Base-by-base conservation (phyloP, 1,140 invertebrate genomes). In the Zaprionus gabonicus region DNA sequence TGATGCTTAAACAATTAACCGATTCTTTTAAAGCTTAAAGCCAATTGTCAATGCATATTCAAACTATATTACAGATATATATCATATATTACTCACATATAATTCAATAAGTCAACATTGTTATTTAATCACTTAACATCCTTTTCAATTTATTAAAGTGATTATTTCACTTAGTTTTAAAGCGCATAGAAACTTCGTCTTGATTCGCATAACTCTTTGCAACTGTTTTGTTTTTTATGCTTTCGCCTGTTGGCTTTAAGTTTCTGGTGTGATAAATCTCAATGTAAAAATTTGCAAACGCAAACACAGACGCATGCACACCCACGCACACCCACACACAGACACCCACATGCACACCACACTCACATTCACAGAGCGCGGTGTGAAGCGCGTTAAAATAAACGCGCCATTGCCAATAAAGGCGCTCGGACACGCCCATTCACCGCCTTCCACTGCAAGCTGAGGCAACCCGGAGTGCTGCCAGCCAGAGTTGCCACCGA, bases 201-300 rank as follows among this genome's bases (percentile, higher is more conserved):
- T 51, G 41, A 10, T 17, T 1, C n/a, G 4, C 17, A 0, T 12
- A 17, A 9, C 46, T 6, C 12, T 15, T 44, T 51, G 46, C 13
- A 28, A 1, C 13, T 44, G 46, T 25, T 38, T 36, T 20, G 15
- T 44, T 71, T 72, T 59, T 78, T 68, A 20, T 5, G 34, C 25
- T 46, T 36, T 62, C 17, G 63, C 53, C 70, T 31, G 57, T 57
- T 67, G 74, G 78, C 51, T 78, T 80, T 70, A 80, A 80, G 78
- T 82, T 86, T 86, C 82, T 78, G 71, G 80, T 72, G 81, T 81
- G 78, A 88, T 88, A 88, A 88, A 88, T 88, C 84, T 83, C 85
- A 88, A 83, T 90, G 84, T 84, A 79, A 79, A 87, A 88, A 90
- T 90, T 71, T 90, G 74, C 85, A 73, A 70, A 65, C 76, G 69